Percentiles rank a stretch among this genome's conserved stretches.
phyloP scores from a whole-genome alignment of 2,888 invertebrate genomes.

The Lathronympha strigana region DNA sequence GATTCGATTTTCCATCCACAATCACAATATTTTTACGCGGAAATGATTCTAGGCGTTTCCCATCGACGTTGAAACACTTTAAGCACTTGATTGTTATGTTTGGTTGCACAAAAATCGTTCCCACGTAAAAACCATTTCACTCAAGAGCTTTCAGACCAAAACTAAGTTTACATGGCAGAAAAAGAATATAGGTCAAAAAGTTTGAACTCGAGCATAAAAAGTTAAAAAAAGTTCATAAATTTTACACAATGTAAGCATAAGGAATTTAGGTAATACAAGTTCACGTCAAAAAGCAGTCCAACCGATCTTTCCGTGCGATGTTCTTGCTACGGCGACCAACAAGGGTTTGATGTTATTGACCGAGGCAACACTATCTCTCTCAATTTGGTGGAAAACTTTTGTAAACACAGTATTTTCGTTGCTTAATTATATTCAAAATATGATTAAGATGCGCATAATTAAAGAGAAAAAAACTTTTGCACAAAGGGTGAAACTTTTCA shows the following conservation, averaged over 20 bases:
- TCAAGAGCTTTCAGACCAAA: slow-evolving; percentile 83
- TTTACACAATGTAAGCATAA: slow-evolving; percentile 36
- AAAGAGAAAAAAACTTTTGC: slow-evolving; percentile 43
- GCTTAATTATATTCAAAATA: slow-evolving; percentile 1
- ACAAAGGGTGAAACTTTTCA: slow-evolving; percentile 54
- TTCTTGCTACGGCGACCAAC: slow-evolving; percentile 35
- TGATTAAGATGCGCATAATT: slow-evolving; percentile 19
- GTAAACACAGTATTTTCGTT: slow-evolving; percentile 26
- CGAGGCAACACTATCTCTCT: slow-evolving; percentile 16
- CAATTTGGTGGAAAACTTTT: slow-evolving; percentile 32
- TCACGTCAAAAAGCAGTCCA: slow-evolving; percentile 23
- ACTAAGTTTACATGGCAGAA: slow-evolving; percentile 56
- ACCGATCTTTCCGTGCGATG: slow-evolving; percentile 20
- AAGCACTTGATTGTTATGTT: slow-evolving; percentile 73
- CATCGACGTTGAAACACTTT: slow-evolving; percentile 77
- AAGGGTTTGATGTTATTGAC: slow-evolving; percentile 24
- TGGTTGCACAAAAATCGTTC: slow-evolving; percentile 83
- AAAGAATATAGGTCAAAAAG: slow-evolving; percentile 39
- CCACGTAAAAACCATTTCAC: slow-evolving; percentile 85
- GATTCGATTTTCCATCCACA: slow-evolving; percentile 83
- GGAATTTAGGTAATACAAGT: slow-evolving; percentile 25
- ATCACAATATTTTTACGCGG: slow-evolving; percentile 84
- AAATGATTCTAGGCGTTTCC: slow-evolving; percentile 84
- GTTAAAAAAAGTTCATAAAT: slow-evolving; percentile 38
- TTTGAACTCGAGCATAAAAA: slow-evolving; percentile 36